Base-by-base conservation (phyloP, 2,797 vertebrate species). In the Cetoscarus ocellatus region DNA sequence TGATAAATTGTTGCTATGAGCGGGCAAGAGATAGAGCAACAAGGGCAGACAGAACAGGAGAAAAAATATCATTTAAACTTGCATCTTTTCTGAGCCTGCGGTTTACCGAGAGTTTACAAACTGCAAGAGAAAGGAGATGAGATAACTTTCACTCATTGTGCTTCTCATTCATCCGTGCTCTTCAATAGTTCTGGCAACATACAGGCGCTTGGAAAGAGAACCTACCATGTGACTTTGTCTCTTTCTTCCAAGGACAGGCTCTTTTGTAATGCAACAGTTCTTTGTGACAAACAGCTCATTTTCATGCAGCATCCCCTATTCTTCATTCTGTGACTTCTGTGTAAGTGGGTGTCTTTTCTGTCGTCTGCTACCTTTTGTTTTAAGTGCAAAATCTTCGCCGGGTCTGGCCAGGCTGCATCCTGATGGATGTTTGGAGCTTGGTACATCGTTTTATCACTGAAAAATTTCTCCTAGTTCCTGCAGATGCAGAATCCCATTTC, bases 91-190 rank as follows among this genome's bases (percentile, higher is more conserved):
- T 8, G 61, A 78, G 70, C 55, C 59, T 42, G 44, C 11, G 44
- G 61, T 86, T 83, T 78, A 81, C 55, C 0, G 9, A 53, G 70
- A 79, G 70, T 83, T 82, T 86, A 85, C 72, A 81, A 82, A 86
- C 59, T 60, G 70, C 27, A 38, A 71, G 54, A 69, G 57, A 53
- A 60, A 47, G 47, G 75, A 82, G 73, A 87, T 88, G 69, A 87
- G 84, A 82, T 86, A 80, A 86, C 67, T 78, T 86, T 86, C 84
- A 77, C 43, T 77, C 52, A 47, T 66, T 71, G 65, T 73, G 76
- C 62, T 48, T 68, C 75, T 77, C 72, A 84, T 88, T 90, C 77
- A 84, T 80, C 74, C 48, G 5, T 8, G 7, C 64, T 82, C 66
- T 72, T 77, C 70, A 72, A 47, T 66, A 73, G 65, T 70, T 80